Conservation (phyloP, 92 coral and sea anemone genomes). For the Diadumene lineata region DNA sequence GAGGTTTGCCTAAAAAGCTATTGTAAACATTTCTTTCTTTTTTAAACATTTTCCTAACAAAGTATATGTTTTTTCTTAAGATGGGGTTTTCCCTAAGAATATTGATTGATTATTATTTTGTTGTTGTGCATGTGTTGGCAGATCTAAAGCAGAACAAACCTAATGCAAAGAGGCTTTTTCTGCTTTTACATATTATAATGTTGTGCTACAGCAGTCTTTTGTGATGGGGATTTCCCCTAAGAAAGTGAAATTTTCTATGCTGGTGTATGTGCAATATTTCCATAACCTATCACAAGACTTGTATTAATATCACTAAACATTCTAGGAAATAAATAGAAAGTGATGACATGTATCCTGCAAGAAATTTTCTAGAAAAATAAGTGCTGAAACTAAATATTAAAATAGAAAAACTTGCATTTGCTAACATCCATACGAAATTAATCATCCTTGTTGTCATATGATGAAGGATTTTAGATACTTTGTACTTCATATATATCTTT, state of each 20-base stretch:
- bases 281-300: conserved; percentile 2
- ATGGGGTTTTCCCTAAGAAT: not conserved
- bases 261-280: not conserved
- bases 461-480: not conserved
- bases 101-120: too few species aligned
- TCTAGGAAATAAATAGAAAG: conserved; percentile 2
- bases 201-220: not conserved
- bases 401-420: too few species aligned
- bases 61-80: not conserved
- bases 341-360: too few species aligned
- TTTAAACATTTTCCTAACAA: not conserved
- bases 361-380: too few species aligned
- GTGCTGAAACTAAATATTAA: too few species aligned
- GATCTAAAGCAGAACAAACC: not conserved
- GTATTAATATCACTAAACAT: not conserved
- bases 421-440: not conserved
- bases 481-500: not conserved
- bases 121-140: too few species aligned
- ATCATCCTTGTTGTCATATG: not conserved
- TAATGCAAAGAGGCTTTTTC: too few species aligned
- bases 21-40: too few species aligned
- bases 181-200: too few species aligned
- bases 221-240: not conserved
- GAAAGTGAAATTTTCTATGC: conserved; percentile 5
- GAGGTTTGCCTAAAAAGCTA: too few species aligned